Conservation (phyloP, 2,888 invertebrate genomes). For the Drosophila antonietae region DNA sequence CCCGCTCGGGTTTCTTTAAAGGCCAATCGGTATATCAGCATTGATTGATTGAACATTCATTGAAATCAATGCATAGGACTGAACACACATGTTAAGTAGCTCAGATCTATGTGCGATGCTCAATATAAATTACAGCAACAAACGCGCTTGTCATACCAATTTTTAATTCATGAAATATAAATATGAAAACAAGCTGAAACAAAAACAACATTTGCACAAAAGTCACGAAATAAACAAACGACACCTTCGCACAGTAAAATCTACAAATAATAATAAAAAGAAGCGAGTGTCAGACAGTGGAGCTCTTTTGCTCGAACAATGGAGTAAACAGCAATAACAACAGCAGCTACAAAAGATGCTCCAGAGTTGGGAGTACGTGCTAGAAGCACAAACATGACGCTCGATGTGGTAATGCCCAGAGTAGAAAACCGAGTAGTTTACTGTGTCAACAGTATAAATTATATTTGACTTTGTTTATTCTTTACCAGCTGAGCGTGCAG, state of each 20-base stretch:
- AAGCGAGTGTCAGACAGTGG: slow-evolving; percentile 19
- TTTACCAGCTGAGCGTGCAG: neutral
- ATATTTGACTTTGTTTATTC: slow-evolving; percentile 15
- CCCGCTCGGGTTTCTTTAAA: slow-evolving; percentile 13
- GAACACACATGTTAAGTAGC: slow-evolving; percentile 24
- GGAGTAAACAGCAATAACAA: neutral
- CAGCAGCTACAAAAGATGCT: neutral
- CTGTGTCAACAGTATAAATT: slow-evolving; percentile 39
- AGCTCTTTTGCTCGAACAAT: slow-evolving; percentile 21
- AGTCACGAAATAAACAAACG: slow-evolving; percentile 48
- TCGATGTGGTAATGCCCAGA: slow-evolving; percentile 23
- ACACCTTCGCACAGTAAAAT: slow-evolving; percentile 30
- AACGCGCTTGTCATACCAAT: slow-evolving; percentile 57
- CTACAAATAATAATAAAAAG: slow-evolving; percentile 32
- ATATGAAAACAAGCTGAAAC: slow-evolving; percentile 3
- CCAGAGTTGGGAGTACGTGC: slow-evolving; percentile 5
- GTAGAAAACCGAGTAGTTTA: slow-evolving; percentile 12
- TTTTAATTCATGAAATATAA: slow-evolving; percentile 29
- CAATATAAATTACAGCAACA: slow-evolving; percentile 26
- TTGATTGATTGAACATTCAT: slow-evolving; percentile 18
- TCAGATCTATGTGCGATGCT: slow-evolving; percentile 11
- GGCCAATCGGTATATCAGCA: slow-evolving; percentile 32
- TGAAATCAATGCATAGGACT: slow-evolving; percentile 31
- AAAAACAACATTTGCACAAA: slow-evolving; percentile 19
- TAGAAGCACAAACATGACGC: slow-evolving; percentile 6